phyloP scores from a whole-genome alignment of 2,797 vertebrate genomes.

The Hemibagrus guttatus region DNA sequence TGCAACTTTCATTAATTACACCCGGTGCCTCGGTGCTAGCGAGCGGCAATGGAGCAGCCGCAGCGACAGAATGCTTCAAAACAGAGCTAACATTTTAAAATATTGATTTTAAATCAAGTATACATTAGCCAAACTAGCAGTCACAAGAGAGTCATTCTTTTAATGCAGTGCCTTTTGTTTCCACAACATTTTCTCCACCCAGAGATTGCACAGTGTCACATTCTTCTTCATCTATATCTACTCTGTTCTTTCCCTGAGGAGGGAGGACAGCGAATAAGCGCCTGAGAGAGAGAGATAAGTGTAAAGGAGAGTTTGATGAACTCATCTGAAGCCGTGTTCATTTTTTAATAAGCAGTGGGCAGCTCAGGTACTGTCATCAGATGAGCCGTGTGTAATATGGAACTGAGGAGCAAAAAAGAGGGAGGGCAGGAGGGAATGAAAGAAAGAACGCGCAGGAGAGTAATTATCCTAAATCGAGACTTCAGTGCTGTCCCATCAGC shows the following conservation, averaged over 20 bases:
- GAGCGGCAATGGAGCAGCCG: constrained; percentile 25
- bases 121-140: constrained; percentile 11
- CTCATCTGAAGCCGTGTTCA: constrained; percentile 71
- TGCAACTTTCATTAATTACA: constrained; percentile 57
- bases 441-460: constrained; percentile 67
- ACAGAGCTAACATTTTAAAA: constrained; percentile 45
- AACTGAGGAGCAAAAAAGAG: constrained; percentile 50
- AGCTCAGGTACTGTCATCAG: constrained; percentile 72
- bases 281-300: constrained; percentile 52
- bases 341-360: constrained; percentile 78
- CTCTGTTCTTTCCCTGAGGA: constrained; percentile 25
- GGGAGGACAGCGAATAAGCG: constrained; percentile 1
- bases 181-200: constrained; percentile 29
- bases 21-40: constrained; percentile 34
- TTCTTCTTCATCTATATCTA: constrained; percentile 33
- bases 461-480: constrained; percentile 77
- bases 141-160: constrained; percentile 19
- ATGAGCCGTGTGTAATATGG: constrained; percentile 73
- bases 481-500: constrained; percentile 76
- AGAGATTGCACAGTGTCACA: background rate
- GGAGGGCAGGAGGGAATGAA: constrained; percentile 53
- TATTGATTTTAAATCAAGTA: constrained; percentile 47
- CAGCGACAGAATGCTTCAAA: constrained; percentile 38
- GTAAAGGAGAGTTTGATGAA: constrained; percentile 69
- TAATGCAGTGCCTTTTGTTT: constrained; percentile 38